These are phyloP conservation scores for Gymnocypris eckloni DNA, from an alignment of 2,797 vertebrate species.

Conservation along the genomic window DNA sequence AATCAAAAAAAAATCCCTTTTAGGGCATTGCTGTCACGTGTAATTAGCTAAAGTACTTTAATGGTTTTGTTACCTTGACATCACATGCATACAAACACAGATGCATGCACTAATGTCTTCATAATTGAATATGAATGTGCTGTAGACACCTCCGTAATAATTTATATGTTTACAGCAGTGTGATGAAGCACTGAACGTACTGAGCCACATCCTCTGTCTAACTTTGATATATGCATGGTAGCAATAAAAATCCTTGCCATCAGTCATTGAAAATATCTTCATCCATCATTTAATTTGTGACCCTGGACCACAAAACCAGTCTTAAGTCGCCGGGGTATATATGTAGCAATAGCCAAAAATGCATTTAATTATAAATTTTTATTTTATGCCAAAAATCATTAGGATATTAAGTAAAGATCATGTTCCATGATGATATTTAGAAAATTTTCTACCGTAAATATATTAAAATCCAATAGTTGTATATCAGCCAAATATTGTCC, in stretches of 20 bases:
- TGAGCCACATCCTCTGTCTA: slow-evolving; percentile 1
- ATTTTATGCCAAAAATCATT: no score
- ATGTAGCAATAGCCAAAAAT: no score
- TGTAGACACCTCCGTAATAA: slow-evolving; percentile 25
- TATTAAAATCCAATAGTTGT: no score
- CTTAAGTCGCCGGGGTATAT: no score
- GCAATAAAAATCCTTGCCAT: not conserved
- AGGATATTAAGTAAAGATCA: no score
- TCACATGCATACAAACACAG: slow-evolving; percentile 2
- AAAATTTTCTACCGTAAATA: no score
- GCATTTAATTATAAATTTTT: no score
- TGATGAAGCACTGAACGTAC: not conserved
- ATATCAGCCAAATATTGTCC: no score
- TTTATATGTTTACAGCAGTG: slow-evolving; percentile 27
- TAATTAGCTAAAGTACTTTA: slow-evolving; percentile 1
- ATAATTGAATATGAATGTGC: slow-evolving; percentile 20
- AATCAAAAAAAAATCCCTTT: not conserved
- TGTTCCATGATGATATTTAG: no score
- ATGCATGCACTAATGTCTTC: not conserved
- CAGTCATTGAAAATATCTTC: not conserved
- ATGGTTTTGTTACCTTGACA: not conserved
- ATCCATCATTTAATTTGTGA: not conserved
- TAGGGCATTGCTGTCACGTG: slow-evolving; percentile 13
- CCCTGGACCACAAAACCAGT: no score
- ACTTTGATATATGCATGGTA: not conserved